phyloP scores from a whole-genome alignment of 2,888 invertebrate species.

The Nymphalis c-album region DNA sequence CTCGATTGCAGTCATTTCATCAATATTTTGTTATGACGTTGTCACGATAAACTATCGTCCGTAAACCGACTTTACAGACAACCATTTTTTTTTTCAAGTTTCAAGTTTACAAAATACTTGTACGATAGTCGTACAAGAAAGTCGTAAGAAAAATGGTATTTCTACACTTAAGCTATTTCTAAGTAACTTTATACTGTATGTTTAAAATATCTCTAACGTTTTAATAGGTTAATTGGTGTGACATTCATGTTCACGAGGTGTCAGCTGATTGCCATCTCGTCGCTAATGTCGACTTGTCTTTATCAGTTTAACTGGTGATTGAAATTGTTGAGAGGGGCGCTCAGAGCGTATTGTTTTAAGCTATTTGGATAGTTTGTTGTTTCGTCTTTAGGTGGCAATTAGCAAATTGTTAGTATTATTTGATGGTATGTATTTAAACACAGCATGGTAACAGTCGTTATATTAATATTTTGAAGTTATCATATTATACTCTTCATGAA shows the following conservation, averaged over 20 bases:
- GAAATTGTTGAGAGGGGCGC: conserved; percentile 3
- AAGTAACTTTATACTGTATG: neutral
- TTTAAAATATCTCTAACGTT: neutral
- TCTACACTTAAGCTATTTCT: neutral
- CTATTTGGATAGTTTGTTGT: neutral
- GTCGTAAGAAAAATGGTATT: conserved; percentile 47
- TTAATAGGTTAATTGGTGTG: conserved; percentile 10
- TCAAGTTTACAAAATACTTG: neutral
- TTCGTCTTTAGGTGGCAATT: neutral
- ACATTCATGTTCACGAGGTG: conserved; percentile 18
- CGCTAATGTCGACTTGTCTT: conserved; percentile 6
- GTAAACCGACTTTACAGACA: too few relatives aligned
- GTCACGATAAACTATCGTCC: too few relatives aligned
- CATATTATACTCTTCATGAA: too few relatives aligned
- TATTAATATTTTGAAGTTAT: too few relatives aligned
- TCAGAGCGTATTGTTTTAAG: neutral
- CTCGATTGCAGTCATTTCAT: too few relatives aligned
- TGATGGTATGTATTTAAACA: too few relatives aligned
- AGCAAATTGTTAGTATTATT: neutral
- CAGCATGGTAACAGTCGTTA: too few relatives aligned
- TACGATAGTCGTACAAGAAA: conserved; percentile 22
- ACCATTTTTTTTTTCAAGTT: too few relatives aligned
- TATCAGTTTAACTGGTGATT: conserved; percentile 3
- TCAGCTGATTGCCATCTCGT: conserved; percentile 13
- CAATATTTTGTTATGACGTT: too few relatives aligned